phyloP scores from a whole-genome alignment of 2,113 vertebrate genomes.

The Panthera tigris region DNA sequence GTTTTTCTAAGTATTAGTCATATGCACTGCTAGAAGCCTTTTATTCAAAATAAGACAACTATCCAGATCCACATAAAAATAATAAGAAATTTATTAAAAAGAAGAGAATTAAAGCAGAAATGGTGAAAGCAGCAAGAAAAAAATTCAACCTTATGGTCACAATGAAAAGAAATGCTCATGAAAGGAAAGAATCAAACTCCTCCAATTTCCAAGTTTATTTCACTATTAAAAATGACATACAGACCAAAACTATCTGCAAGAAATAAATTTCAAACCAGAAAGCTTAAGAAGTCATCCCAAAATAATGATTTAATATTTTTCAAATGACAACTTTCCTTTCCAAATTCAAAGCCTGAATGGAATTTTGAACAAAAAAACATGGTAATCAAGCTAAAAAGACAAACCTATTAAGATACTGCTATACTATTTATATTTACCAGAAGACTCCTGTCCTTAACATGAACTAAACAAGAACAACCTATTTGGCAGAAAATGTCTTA shows the following conservation, averaged over 20 bases:
- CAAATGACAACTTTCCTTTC: conserved; percentile 48
- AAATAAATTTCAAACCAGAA: conserved; percentile 56
- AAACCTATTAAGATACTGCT: not conserved
- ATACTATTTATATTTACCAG: not conserved
- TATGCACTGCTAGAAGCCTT: conserved; percentile 41
- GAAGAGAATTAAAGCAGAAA: conserved; percentile 55
- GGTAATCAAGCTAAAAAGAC: not conserved
- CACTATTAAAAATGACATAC: conserved; percentile 54
- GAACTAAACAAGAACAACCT: conserved; percentile 17
- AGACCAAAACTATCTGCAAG: conserved; percentile 34
- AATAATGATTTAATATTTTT: conserved; percentile 50
- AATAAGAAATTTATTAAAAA: conserved; percentile 43
- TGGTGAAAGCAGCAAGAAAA: conserved; percentile 35
- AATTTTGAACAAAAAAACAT: conserved; percentile 30
- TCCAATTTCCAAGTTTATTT: conserved; percentile 50
- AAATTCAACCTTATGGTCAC: conserved; percentile 43
- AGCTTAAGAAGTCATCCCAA: conserved; percentile 47
- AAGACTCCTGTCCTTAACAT: conserved; percentile 34
- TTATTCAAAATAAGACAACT: conserved; percentile 56
- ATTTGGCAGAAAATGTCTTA: not conserved
- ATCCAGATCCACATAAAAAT: conserved; percentile 44
- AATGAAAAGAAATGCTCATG: conserved; percentile 43
- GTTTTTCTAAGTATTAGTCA: not conserved
- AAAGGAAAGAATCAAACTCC: conserved; percentile 4
- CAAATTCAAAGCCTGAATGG: conserved; percentile 53